Percentiles rank a stretch among this genome's conserved stretches.
Conservation (phyloP, 2,888 invertebrate genomes). For the Platycnemis pennipes region DNA sequence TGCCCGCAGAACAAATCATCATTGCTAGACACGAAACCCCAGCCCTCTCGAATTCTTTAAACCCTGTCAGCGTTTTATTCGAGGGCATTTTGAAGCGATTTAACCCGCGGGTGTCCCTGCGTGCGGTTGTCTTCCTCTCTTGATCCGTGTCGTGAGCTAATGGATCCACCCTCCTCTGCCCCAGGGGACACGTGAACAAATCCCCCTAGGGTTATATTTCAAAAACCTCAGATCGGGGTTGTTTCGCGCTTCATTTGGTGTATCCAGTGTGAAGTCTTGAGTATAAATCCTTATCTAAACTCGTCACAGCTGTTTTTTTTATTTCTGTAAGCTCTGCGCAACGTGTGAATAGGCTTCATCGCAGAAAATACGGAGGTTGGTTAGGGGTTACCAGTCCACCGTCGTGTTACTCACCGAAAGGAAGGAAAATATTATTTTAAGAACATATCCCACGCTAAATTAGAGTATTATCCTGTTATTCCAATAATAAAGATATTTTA, state of each 20-base stretch:
- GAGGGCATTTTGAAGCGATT: neutral
- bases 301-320: slow-evolving; percentile 6
- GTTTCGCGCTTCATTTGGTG: neutral
- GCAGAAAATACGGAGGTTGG: no score
- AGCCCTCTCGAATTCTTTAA: neutral
- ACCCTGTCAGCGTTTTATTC: slow-evolving; percentile 12
- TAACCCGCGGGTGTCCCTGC: neutral
- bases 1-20: slow-evolving; percentile 3
- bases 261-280: neutral
- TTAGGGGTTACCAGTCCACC: no score
- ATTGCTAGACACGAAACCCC: neutral
- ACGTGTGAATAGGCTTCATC: neutral
- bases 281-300: slow-evolving; percentile 13
- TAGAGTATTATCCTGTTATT: no score
- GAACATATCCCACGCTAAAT: no score
- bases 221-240: slow-evolving; percentile 9
- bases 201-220: neutral
- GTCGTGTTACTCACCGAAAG: no score
- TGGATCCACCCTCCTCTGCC: neutral
- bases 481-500: no score
- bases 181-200: neutral
- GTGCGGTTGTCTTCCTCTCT: neutral
- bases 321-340: neutral
- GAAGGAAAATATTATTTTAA: no score
- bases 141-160: neutral